These are phyloP conservation scores for Apodemus sylvaticus DNA, from an alignment of 2,113 vertebrate species.

Conservation along the genomic window DNA sequence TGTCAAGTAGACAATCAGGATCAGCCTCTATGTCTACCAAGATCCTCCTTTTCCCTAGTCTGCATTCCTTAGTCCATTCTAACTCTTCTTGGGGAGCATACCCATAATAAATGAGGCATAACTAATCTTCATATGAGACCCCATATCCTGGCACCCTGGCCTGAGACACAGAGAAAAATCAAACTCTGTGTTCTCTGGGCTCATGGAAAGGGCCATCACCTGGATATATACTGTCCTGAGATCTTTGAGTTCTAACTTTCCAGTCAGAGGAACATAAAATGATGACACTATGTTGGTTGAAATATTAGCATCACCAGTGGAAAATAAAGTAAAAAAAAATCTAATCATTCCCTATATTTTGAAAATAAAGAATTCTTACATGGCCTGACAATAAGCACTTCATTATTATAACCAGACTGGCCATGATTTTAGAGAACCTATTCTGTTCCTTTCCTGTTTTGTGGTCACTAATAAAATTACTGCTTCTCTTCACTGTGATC, in stretches of 20 bases:
- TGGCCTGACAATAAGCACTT: not conserved
- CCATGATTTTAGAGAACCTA: not conserved
- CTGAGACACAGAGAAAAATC: not conserved
- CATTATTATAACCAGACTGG: not conserved
- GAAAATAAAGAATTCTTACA: not conserved
- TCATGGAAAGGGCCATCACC: not conserved
- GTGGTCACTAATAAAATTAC: not conserved
- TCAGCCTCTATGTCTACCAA: not conserved
- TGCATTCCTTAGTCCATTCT: not conserved
- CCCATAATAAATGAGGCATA: not conserved
- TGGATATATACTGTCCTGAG: not conserved
- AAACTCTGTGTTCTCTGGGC: not conserved
- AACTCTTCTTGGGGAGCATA: not conserved
- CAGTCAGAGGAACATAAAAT: not conserved
- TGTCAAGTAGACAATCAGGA: not conserved
- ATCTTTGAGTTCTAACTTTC: not conserved
- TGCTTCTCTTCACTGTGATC: conserved; percentile 1
- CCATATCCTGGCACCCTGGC: not conserved
- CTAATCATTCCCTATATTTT: not conserved
- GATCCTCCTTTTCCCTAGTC: not conserved
- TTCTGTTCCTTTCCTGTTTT: not conserved
- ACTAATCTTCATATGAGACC: not conserved
- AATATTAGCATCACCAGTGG: not conserved
- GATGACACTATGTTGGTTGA: not conserved
- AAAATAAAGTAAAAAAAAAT: not conserved